A percentile compares a stretch with the other conserved stretches of the same genome.
phyloP scores from a whole-genome alignment of 2,113 vertebrate genomes.

The Percina caprodes region DNA sequence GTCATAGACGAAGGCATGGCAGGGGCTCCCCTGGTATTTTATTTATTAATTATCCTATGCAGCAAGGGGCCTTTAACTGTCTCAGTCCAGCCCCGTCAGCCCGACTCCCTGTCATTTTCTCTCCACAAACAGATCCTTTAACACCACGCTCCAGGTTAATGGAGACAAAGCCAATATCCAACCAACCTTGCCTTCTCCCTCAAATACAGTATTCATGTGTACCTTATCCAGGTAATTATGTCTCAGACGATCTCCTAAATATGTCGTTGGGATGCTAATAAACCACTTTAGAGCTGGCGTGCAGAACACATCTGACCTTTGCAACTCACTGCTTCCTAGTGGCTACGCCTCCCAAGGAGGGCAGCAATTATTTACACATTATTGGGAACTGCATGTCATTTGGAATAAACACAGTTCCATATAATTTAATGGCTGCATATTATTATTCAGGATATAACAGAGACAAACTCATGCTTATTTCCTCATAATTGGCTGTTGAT shows the following conservation, averaged over 20 bases:
- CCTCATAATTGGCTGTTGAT: conserved; percentile 44
- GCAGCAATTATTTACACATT: conserved; percentile 76
- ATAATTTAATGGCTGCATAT: conserved; percentile 45
- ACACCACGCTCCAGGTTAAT: conserved; percentile 87
- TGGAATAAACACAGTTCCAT: conserved; percentile 53
- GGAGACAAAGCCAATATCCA: conserved; percentile 84
- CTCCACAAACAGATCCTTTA: conserved; percentile 93
- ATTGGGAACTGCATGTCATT: conserved; percentile 45
- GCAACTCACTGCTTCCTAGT: conserved; percentile 75
- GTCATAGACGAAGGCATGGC: conserved; percentile 97
- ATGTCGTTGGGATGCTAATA: conserved; percentile 82
- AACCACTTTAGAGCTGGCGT: conserved; percentile 68
- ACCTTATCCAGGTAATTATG: conserved; percentile 78
- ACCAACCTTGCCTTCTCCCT: conserved; percentile 74
- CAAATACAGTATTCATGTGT: conserved; percentile 81
- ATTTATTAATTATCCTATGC: conserved; percentile 99
- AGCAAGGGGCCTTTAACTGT: conserved; percentile 94
- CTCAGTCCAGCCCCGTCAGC: conserved; percentile 91
- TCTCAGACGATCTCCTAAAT: conserved; percentile 75
- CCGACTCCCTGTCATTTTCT: conserved; percentile 92
- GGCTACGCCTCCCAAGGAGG: conserved; percentile 60
- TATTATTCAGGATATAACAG: conserved; percentile 43
- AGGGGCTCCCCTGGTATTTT: conserved; percentile 96
- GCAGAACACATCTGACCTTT: conserved; percentile 80
- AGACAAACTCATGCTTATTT: conserved; percentile 42